Percentiles rank a stretch among this genome's conserved stretches.
Conservation (phyloP, 2,113 vertebrate species). For the Crotalus tigris region DNA sequence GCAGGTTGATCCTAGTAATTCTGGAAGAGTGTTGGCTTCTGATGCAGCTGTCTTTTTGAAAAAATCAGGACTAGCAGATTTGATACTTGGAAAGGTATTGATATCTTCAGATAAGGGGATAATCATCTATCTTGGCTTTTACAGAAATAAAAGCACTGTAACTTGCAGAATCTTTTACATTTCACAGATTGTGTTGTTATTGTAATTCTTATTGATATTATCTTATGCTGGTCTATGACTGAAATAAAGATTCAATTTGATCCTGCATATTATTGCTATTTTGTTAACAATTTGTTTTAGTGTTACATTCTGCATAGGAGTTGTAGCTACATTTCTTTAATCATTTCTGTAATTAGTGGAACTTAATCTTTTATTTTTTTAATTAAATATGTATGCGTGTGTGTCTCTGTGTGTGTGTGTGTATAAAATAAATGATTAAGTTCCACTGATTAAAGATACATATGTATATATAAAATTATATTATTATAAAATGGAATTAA, state of each 20-base stretch:
- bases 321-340: neutral
- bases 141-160: constrained; percentile 1
- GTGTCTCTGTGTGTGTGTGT: too few species aligned
- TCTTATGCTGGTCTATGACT: neutral
- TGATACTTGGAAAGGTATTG: constrained; percentile 89
- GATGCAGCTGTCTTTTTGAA: constrained; percentile 96
- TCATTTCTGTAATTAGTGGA: neutral
- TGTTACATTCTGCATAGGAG: neutral
- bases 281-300: neutral
- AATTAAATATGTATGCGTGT: too few species aligned
- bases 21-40: constrained; percentile 86
- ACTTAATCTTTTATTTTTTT: too few species aligned
- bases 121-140: constrained; percentile 4
- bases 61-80: constrained; percentile 89
- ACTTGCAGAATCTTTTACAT: neutral
- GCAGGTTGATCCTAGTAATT: constrained; percentile 87
- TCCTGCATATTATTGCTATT: neutral
- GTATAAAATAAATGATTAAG: too few species aligned
- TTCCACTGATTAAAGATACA: neutral
- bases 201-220: neutral
- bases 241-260: neutral
- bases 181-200: neutral
- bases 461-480: too few species aligned
- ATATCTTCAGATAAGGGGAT: neutral
- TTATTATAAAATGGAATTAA: too few species aligned